These are phyloP conservation scores for Cantharis rufa DNA, from an alignment of 2,888 invertebrate genomes.

Conservation along the genomic window DNA sequence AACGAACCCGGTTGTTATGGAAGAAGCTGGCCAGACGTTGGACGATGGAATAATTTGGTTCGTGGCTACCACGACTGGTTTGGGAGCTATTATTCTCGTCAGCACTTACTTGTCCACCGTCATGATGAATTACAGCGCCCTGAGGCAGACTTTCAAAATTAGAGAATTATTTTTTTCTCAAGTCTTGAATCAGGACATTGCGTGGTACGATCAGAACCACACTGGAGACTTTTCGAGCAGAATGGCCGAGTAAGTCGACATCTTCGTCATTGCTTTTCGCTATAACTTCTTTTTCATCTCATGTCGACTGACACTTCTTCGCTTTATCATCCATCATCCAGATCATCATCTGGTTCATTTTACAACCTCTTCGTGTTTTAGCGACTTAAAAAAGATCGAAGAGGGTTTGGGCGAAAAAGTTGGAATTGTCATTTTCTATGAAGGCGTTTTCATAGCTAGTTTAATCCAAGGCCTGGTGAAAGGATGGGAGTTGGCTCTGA, in stretches of 20 bases:
- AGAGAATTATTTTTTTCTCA: conserved; percentile 68
- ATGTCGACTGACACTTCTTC: not conserved
- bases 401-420: conserved; percentile 85
- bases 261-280: not conserved
- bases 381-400: conserved; percentile 75
- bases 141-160: conserved; percentile 67
- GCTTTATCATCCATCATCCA: not conserved
- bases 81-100: conserved; percentile 65
- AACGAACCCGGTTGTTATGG: not conserved
- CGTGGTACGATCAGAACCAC: conserved; percentile 73
- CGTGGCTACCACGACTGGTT: conserved; percentile 63
- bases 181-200: conserved; percentile 73
- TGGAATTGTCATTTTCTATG: conserved; percentile 71
- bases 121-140: conserved; percentile 71
- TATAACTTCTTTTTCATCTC: not conserved
- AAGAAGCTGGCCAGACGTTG: not conserved
- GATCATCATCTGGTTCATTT: not conserved
- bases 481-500: conserved; percentile 81
- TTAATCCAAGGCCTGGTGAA: conserved; percentile 71
- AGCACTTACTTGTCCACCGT: conserved; percentile 69
- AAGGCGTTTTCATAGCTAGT: conserved; percentile 68
- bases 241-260: conserved; percentile 70
- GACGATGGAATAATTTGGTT: conserved; percentile 50
- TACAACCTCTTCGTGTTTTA: conserved; percentile 43
- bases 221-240: conserved; percentile 75